Conservation (phyloP, 23 tunicate genomes). For the Halocynthia aurantium region DNA sequence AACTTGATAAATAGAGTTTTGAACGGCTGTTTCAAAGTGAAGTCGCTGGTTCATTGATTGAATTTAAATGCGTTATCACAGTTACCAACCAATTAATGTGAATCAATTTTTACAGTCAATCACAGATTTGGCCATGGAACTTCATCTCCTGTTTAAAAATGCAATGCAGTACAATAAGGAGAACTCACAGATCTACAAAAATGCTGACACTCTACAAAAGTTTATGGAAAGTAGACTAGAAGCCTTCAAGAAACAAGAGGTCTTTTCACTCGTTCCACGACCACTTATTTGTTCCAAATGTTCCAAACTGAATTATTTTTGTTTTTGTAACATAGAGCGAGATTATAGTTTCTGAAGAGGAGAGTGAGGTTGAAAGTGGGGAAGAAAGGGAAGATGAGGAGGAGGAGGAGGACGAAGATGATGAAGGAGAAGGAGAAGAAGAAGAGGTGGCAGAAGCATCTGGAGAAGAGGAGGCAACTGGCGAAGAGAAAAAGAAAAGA, state of each 20-base stretch:
- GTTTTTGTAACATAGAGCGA: not conserved
- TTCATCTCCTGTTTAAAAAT: constrained; percentile 51
- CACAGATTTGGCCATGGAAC: constrained; percentile 49
- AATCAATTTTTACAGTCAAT: constrained; percentile 18
- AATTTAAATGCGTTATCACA: not conserved
- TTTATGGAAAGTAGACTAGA: constrained; percentile 2
- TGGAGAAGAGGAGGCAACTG: not conserved
- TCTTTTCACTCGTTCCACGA: not conserved
- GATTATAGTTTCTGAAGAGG: constrained; percentile 10
- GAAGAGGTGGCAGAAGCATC: not conserved
- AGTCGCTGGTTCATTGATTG: not conserved
- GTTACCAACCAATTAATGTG: not conserved
- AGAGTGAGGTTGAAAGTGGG: constrained; percentile 48
- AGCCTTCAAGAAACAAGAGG: constrained; percentile 11
- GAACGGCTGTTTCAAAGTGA: too few relatives aligned
- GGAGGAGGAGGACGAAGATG: constrained; percentile 22
- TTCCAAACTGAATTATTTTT: too few relatives aligned
- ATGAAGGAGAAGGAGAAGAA: constrained; percentile 4
- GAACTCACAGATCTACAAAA: constrained; percentile 65
- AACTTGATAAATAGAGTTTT: too few relatives aligned
- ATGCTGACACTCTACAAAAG: constrained; percentile 52
- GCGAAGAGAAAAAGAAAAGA: not conserved
- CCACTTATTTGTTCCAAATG: too few relatives aligned
- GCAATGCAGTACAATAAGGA: constrained; percentile 73
- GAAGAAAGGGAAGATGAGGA: constrained; percentile 35